These are phyloP conservation scores for Parapsyche elsis DNA, from an alignment of 1,140 invertebrate genomes.

Conservation along the genomic window DNA sequence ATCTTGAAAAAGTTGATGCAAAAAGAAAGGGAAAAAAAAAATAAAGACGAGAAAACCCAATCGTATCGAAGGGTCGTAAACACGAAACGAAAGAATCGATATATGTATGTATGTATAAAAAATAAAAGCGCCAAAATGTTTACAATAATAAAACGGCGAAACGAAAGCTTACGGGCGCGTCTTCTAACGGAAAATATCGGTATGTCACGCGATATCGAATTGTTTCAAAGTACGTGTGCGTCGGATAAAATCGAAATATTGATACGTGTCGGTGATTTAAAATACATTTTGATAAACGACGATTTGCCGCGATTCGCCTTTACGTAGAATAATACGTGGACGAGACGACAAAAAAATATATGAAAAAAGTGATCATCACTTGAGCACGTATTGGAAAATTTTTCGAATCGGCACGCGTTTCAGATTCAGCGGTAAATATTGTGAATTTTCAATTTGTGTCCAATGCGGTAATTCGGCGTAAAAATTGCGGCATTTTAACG, in stretches of 20 bases:
- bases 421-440: background rate
- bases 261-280: no score
- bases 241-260: no score
- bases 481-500: background rate
- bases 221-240: background rate
- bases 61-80: constrained; percentile 4
- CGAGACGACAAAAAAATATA: background rate
- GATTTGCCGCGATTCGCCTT: no score
- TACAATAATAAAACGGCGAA: no score
- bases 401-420: background rate
- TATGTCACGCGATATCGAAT: background rate
- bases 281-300: no score
- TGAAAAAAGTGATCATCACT: background rate
- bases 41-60: no score
- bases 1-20: background rate
- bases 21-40: no score
- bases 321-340: no score
- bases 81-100: background rate
- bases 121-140: no score
- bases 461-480: no score
- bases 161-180: no score
- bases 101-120: background rate
- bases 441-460: no score
- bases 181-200: background rate
- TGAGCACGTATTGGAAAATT: background rate